phyloP scores from a whole-genome alignment of 2,113 vertebrate species.

The Ceyx melanurus region DNA sequence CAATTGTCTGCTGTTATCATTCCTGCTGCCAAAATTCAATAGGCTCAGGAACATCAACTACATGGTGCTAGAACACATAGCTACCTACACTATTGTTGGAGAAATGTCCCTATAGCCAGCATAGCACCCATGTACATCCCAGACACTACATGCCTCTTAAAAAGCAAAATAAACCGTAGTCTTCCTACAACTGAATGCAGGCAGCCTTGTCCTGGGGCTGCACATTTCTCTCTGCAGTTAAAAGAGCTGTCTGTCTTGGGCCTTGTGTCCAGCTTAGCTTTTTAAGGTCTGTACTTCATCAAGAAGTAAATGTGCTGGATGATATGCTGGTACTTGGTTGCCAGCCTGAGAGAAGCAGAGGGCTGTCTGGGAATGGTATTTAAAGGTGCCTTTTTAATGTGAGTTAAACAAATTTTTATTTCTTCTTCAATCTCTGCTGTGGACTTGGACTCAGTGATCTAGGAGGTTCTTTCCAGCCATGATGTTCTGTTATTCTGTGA shows the following conservation, averaged over 20 bases:
- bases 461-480: too few species aligned
- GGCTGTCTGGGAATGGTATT: neutral
- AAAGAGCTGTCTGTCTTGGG: neutral
- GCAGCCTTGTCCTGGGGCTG: neutral
- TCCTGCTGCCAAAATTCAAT: slow-evolving; percentile 26
- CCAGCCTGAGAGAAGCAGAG: neutral
- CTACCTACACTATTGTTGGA: neutral
- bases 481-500: neutral
- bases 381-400: slow-evolving; percentile 7
- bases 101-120: neutral
- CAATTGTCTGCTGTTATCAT: slow-evolving; percentile 42
- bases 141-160: neutral
- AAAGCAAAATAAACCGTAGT: neutral
- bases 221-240: neutral
- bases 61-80: neutral
- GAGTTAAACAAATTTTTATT: neutral
- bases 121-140: neutral
- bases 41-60: slow-evolving; percentile 22
- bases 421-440: neutral
- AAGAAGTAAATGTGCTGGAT: neutral
- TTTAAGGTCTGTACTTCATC: slow-evolving; percentile 13
- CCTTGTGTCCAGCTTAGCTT: neutral
- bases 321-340: neutral
- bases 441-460: neutral
- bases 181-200: neutral